Base-by-base conservation (phyloP, 2,797 vertebrate species). In the Setipinna tenuifilis region DNA sequence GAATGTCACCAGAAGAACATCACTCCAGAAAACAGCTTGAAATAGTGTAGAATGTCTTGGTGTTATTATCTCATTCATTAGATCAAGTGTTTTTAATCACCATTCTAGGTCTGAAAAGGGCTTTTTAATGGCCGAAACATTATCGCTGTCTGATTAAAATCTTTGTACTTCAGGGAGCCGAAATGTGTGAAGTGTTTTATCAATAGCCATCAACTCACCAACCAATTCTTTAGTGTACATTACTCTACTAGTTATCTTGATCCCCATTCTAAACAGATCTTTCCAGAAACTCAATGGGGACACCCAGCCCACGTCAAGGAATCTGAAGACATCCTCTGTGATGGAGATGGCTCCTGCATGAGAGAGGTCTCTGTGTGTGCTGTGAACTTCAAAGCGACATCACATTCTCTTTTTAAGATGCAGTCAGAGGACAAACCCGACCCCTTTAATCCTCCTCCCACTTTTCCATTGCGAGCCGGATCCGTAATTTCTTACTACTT, bases 381-480 rank as follows among this genome's bases (percentile, higher is more conserved):
- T 35, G 68, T 5, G n/a, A 75, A 75, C 68, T 75, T 75, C 68
- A 75, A 75, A 75, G 68, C 28, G 31, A 12, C 68, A 19, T 35
- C 68, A 19, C 68, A 41, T 6, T 75, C 68, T 75, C 68, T 31
- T 35, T 71, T 75, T 75, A 10, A 54, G 68, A 75, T 31, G 68
- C 50, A 65, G 59, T 35, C 21, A 41, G 23, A 62, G 28, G 48
- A 54, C 46, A 68, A 44, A 28, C 23, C n/a, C 6, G 21, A 41
- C 11, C 7, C 41, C 84, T 46, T 41, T 58, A 10, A 41, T 21
- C 68, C 31, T 75, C 62, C 6, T 9, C 23, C 3, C 11, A 1
- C 62, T 68, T 6, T 31, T 68, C 28, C 68, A 7, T 14, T 17
- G 28, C 25, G 28, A 75, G 11, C 25, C 28, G 31, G 68, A 28